Evolutionary conservation across 2,113 vertebrate genomes (phyloP).

Genomic region (Mustela lutreola): DNA sequence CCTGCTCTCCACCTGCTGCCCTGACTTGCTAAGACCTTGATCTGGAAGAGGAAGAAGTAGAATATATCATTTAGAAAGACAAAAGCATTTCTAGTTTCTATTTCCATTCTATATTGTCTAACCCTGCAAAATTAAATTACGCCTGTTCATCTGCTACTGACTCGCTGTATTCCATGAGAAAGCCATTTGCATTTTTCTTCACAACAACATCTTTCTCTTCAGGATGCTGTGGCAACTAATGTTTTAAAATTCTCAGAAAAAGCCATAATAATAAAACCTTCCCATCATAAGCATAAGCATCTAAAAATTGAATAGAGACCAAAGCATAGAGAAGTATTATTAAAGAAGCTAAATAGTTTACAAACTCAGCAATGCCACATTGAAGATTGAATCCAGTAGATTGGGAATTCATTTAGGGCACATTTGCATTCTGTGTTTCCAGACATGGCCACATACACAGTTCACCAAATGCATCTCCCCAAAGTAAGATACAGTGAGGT

Average conservation of each 20-base stretch:
- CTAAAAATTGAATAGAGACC: constrained; percentile 62
- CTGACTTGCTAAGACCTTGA: constrained; percentile 5
- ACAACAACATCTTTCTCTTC: constrained; percentile 65
- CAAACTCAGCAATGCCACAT: constrained; percentile 25
- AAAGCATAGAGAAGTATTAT: constrained; percentile 55
- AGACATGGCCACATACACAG: background rate
- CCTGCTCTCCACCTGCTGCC: background rate
- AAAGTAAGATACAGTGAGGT: background rate
- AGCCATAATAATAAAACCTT: constrained; percentile 68
- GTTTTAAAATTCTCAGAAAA: constrained; percentile 70
- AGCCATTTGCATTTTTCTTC: constrained; percentile 70
- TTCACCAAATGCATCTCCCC: constrained; percentile 12
- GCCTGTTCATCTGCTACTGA: constrained; percentile 61
- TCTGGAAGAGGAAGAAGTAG: constrained; percentile 41
- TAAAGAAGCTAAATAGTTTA: constrained; percentile 60
- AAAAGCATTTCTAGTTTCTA: constrained; percentile 48
- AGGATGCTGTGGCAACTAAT: constrained; percentile 65
- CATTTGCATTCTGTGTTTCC: constrained; percentile 1
- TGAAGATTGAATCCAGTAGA: constrained; percentile 54
- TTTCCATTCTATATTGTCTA: constrained; percentile 65
- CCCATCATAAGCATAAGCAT: constrained; percentile 50
- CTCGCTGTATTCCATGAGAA: constrained; percentile 62
- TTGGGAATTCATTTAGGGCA: constrained; percentile 48
- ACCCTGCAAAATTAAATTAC: constrained; percentile 58
- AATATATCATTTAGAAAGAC: constrained; percentile 53